phyloP scores from a whole-genome alignment of 2,797 vertebrate species.

The Huso huso region DNA sequence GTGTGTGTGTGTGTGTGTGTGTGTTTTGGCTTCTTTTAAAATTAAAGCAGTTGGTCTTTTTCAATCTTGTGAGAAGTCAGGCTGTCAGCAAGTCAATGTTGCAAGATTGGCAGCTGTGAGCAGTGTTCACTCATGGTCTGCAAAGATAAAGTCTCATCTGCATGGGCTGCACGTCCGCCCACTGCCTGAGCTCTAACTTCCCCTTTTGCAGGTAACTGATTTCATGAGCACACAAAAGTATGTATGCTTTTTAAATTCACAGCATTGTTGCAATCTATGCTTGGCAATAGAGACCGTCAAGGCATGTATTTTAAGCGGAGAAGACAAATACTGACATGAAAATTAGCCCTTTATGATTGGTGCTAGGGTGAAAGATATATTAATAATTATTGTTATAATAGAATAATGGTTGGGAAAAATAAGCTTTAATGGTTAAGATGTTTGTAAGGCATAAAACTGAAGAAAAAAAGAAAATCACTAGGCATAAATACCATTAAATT shows the following conservation, averaged over 20 bases:
- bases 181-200: conserved; percentile 37
- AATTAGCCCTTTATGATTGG: conserved; percentile 25
- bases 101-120: conserved; percentile 62
- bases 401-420: conserved; percentile 28
- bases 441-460: no score
- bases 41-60: conserved; percentile 54
- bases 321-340: no score
- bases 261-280: conserved; percentile 14
- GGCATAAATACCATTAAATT: no score
- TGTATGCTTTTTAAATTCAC: conserved; percentile 7
- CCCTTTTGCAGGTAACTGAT: conserved; percentile 52
- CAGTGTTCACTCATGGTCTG: conserved; percentile 59
- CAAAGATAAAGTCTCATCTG: conserved; percentile 72
- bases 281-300: conserved; percentile 53
- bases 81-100: conserved; percentile 69
- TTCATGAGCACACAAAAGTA: conserved; percentile 34
- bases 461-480: no score
- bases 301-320: conserved; percentile 8
- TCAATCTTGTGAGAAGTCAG: conserved; percentile 46
- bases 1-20: no score
- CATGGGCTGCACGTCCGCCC: conserved; percentile 56
- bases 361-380: conserved; percentile 33
- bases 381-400: conserved; percentile 44
- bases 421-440: no score
- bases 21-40: conserved; percentile 28